These are phyloP conservation scores for Conus ventricosus DNA, from an alignment of 1,140 invertebrate genomes.

Conservation along the genomic window DNA sequence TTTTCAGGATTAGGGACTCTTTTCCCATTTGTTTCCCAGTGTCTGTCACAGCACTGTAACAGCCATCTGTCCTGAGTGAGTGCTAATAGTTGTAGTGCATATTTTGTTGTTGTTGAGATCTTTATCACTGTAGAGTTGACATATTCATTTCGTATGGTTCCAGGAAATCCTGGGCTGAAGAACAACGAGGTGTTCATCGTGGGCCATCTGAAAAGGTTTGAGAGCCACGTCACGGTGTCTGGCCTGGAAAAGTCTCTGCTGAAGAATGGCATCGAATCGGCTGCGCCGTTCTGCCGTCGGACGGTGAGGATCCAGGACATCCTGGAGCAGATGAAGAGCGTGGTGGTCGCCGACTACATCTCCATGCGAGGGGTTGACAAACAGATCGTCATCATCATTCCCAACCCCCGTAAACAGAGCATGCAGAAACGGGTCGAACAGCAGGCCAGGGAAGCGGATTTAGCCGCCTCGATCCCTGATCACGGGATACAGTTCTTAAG, in stretches of 20 bases:
- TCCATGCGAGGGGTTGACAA: slow-evolving; percentile 28
- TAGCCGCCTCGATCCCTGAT: neutral
- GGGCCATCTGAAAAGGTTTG: neutral
- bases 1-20: too few relatives aligned
- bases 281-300: neutral
- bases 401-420: neutral
- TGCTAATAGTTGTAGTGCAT: too few relatives aligned
- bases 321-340: neutral
- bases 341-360: slow-evolving; percentile 4
- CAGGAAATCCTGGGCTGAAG: slow-evolving; percentile 1
- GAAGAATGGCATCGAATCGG: neutral
- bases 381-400: slow-evolving; percentile 16
- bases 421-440: neutral
- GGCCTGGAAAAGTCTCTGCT: neutral
- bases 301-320: slow-evolving; percentile 15
- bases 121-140: too few relatives aligned
- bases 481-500: neutral
- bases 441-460: neutral
- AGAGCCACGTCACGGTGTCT: neutral
- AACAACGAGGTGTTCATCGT: slow-evolving; percentile 12
- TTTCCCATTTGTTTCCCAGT: too few relatives aligned
- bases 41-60: too few relatives aligned
- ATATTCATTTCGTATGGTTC: neutral
- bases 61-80: too few relatives aligned
- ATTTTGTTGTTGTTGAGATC: too few relatives aligned